Evolutionary conservation across 2,888 invertebrate genomes (phyloP), one percentile per base, ranked within the genome.

Genomic region (Andrena fulva): DNA sequence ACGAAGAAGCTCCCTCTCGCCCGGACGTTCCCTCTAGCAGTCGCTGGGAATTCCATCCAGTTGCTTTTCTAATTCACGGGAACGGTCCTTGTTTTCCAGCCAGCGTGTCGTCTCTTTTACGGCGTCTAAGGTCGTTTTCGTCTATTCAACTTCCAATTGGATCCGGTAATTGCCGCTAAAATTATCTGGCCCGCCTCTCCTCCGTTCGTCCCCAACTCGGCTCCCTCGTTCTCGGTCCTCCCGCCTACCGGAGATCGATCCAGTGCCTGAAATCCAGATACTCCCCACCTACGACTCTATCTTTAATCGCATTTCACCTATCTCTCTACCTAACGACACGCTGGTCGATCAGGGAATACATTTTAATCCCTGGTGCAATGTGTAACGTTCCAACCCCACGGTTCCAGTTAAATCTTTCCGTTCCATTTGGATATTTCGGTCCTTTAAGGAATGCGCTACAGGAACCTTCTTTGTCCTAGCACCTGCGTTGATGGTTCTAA

Each of bases 101-200:
- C 59, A 48, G 52, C 33, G 50, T 74, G 82, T 74, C 73, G 82
- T 71, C 77, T 68, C 83, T 82, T 83, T 83, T 83, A 84, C 82
- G 76, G 54, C 79, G 76, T 70, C 80, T 77, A 67, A 83, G 83
- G 80, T 89, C 90, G 89, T 90, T 90, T 89, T 87, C 90, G 88
- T 88, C 90, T 84, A 91, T 91, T 91, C 90, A 91, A 89, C 88
- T 88, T 87, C 90, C 90, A 87, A 90, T 90, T 90, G 90, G 90
- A 91, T 89, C 87, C 88, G 87, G 90, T 91, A 91, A 91, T 91
- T 91, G 90, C 89, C 74, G 89, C 88, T 89, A 91, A 90, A 90
- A 91, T 91, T 90, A 90, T 90, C 90, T 81, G 78, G 80, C 83
- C 80, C 84, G 87, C 89, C 86, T 86, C 81, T 80, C 82, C 83